Percentiles rank a stretch among this genome's conserved stretches.
These are phyloP conservation scores for Vollenhovia emeryi DNA, from an alignment of 1,140 invertebrate genomes.

Conservation along the genomic window DNA sequence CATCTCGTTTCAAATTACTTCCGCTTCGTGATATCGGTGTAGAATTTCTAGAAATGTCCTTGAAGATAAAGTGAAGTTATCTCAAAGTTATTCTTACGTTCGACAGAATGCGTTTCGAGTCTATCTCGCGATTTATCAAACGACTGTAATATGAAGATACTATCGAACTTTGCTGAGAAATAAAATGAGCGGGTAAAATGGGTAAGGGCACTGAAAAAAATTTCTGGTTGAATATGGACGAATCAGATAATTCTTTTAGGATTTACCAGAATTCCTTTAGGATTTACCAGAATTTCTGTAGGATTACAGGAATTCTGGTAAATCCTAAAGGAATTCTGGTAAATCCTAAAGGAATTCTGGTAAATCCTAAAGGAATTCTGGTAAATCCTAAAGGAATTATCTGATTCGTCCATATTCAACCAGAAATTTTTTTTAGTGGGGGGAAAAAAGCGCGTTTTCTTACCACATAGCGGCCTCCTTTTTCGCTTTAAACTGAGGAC, in stretches of 20 bases:
- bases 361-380: too few relatives aligned
- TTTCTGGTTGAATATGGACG: too few relatives aligned
- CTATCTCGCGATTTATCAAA: conserved; percentile 10
- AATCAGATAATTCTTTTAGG: too few relatives aligned
- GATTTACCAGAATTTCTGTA: too few relatives aligned
- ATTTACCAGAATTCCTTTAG: too few relatives aligned
- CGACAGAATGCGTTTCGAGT: background rate
- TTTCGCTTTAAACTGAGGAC: background rate
- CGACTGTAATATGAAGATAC: background rate
- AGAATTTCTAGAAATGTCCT: conserved; percentile 20
- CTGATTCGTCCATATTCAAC: too few relatives aligned
- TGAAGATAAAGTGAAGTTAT: background rate
- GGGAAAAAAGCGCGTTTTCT: background rate
- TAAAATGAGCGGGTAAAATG: background rate
- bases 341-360: too few relatives aligned
- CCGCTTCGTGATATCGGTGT: background rate
- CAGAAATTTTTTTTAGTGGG: too few relatives aligned
- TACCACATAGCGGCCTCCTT: background rate
- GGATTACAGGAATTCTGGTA: too few relatives aligned
- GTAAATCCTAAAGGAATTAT: too few relatives aligned
- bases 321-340: too few relatives aligned
- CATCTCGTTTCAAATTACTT: background rate
- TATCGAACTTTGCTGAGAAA: background rate
- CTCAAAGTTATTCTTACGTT: conserved; percentile 27
- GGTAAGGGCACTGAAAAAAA: too few relatives aligned